These are phyloP conservation scores for Dynastes maya DNA, from an alignment of 2,888 invertebrate species.

Conservation along the genomic window DNA sequence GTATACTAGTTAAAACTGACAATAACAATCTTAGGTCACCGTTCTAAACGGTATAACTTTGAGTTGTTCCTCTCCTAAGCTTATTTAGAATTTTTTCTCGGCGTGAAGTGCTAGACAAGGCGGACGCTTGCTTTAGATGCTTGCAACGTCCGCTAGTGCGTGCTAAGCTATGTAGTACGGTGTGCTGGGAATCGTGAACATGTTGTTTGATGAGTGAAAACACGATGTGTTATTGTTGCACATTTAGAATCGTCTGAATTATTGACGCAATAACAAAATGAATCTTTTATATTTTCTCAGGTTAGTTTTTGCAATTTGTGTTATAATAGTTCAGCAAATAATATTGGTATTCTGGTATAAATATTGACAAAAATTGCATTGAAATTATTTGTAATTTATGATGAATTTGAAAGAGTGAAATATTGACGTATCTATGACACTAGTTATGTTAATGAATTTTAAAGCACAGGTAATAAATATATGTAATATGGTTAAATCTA, in stretches of 20 bases:
- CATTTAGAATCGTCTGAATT: not conserved
- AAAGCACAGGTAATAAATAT: too few relatives aligned
- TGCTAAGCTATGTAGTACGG: conserved; percentile 24
- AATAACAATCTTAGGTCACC: conserved; percentile 60
- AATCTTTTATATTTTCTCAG: conserved; percentile 22
- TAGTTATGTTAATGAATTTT: too few relatives aligned
- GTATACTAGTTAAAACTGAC: conserved; percentile 11
- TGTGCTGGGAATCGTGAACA: not conserved
- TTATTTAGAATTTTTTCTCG: conserved; percentile 35
- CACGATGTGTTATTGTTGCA: conserved; percentile 1
- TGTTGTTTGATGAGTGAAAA: conserved; percentile 19
- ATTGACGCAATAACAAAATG: not conserved
- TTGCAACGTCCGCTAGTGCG: conserved; percentile 12
- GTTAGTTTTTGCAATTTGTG: conserved; percentile 3
- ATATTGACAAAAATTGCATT: too few relatives aligned
- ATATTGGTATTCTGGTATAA: too few relatives aligned
- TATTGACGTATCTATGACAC: too few relatives aligned
- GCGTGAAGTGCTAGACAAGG: not conserved
- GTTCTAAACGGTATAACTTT: conserved; percentile 62
- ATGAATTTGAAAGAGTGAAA: too few relatives aligned
- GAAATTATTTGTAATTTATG: too few relatives aligned
- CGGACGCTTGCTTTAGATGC: conserved; percentile 13
- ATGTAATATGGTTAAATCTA: too few relatives aligned
- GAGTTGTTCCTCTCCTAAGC: conserved; percentile 55
- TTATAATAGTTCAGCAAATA: too few relatives aligned